These are phyloP conservation scores for Tichodroma muraria DNA, from an alignment of 2,113 vertebrate species.

Conservation along the genomic window DNA sequence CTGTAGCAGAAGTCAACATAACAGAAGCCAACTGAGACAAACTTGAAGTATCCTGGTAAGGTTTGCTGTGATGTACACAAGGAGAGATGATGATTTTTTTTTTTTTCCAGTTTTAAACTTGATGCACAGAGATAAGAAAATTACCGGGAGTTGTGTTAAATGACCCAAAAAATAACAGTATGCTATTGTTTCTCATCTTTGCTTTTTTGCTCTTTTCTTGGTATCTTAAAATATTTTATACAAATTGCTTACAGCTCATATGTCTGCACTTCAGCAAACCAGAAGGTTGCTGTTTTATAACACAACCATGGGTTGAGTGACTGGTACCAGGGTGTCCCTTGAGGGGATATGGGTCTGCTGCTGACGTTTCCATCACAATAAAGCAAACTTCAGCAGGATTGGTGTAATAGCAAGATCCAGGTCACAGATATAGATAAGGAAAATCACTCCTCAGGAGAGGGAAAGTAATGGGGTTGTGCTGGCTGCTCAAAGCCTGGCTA, in stretches of 20 bases:
- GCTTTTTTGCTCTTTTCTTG: conserved; percentile 28
- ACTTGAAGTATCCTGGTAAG: not conserved
- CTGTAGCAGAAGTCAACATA: conserved; percentile 52
- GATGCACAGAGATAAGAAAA: not conserved
- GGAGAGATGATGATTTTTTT: not conserved
- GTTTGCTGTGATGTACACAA: not conserved
- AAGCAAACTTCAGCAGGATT: not conserved
- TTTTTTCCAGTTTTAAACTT: not conserved
- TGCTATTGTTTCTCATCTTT: conserved; percentile 27
- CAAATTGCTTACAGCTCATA: not conserved
- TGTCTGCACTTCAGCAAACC: not conserved
- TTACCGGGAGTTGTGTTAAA: not conserved
- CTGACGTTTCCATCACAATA: not conserved
- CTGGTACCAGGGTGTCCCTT: not conserved
- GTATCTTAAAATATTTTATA: conserved; percentile 12
- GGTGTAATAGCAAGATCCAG: not conserved
- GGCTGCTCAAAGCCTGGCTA: not conserved
- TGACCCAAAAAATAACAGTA: not conserved
- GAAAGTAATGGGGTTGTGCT: not conserved
- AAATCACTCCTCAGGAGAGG: not conserved
- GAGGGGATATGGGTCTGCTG: not conserved
- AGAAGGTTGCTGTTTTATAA: not conserved
- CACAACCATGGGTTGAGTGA: not conserved
- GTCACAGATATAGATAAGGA: not conserved
- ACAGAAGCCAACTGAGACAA: conserved; percentile 48